Percentiles rank a stretch among this genome's conserved stretches.
Evolutionary conservation across 2,113 vertebrate species (phyloP).

Genomic region (Poeciliopsis occidentalis): DNA sequence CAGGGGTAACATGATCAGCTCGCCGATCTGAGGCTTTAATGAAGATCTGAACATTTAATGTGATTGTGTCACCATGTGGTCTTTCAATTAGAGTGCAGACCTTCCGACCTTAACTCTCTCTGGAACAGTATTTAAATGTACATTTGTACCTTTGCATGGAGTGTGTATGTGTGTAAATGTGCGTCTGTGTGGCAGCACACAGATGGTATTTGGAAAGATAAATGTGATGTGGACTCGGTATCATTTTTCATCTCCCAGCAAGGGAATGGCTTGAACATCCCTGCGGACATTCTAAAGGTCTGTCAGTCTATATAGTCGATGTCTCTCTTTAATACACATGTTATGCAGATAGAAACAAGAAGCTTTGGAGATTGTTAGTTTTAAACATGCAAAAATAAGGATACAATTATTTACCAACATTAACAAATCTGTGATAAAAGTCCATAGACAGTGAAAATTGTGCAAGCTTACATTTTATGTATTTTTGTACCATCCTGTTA

Average conservation of each 20-base stretch:
- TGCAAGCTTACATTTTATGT: conserved; percentile 10
- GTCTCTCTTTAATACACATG: not conserved
- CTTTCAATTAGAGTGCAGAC: conserved; percentile 69
- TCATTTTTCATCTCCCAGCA: conserved; percentile 65
- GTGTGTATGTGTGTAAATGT: conserved; percentile 43
- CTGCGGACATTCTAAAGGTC: conserved; percentile 28
- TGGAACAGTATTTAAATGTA: conserved; percentile 44
- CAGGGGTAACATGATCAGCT: conserved; percentile 45
- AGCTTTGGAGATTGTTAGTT: not conserved
- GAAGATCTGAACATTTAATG: conserved; percentile 63
- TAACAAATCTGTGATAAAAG: conserved; percentile 34
- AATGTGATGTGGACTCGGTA: conserved; percentile 52
- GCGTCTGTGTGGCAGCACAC: conserved; percentile 50
- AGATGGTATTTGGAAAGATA: conserved; percentile 70
- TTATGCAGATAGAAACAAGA: not conserved
- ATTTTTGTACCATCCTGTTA: conserved; percentile 30
- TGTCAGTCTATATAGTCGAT: conserved; percentile 4
- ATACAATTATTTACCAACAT: conserved; percentile 10
- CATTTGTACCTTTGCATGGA: not conserved
- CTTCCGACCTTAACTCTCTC: conserved; percentile 63
- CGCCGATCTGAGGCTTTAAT: conserved; percentile 35
- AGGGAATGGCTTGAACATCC: conserved; percentile 38
- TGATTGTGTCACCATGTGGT: conserved; percentile 68
- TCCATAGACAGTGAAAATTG: conserved; percentile 15
- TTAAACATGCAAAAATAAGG: not conserved